Percentiles rank a stretch among this genome's conserved stretches.
Evolutionary conservation across 2,888 invertebrate species (phyloP).

Genomic region (Pelosia muscerda): DNA sequence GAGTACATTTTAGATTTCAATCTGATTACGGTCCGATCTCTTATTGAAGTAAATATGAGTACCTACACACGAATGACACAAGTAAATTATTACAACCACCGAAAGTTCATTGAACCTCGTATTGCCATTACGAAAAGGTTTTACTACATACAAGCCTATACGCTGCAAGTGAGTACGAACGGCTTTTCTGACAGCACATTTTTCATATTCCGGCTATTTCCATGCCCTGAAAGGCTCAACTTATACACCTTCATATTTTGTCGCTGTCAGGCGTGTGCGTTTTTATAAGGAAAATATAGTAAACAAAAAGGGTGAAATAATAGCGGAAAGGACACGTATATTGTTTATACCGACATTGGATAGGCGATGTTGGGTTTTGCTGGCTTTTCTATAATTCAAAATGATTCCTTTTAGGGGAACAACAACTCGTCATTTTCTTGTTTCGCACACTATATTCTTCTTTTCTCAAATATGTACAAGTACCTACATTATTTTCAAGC

Average conservation of each 20-base stretch:
- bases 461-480: too few relatives aligned
- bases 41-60: neutral
- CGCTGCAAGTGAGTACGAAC: constrained; percentile 47
- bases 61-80: too few relatives aligned
- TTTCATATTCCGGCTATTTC: constrained; percentile 62
- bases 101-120: constrained; percentile 21
- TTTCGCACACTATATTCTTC: neutral
- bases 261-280: constrained; percentile 9
- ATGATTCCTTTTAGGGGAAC: neutral
- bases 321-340: constrained; percentile 5
- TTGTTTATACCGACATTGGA: constrained; percentile 11
- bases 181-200: constrained; percentile 63
- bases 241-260: constrained; percentile 49
- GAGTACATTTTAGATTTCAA: too few relatives aligned
- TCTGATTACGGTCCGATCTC: too few relatives aligned
- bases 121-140: constrained; percentile 28
- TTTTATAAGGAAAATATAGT: constrained; percentile 22
- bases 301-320: constrained; percentile 25
- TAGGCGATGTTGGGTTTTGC: neutral
- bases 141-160: constrained; percentile 29
- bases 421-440: too few relatives aligned
- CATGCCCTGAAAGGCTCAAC: constrained; percentile 47
- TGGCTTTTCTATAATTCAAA: neutral
- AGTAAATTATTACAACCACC: neutral
- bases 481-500: neutral